A percentile compares a stretch with the other conserved stretches of the same genome.
These are phyloP conservation scores for Litocranius walleri DNA, from an alignment of 2,113 vertebrate genomes.

Conservation along the genomic window DNA sequence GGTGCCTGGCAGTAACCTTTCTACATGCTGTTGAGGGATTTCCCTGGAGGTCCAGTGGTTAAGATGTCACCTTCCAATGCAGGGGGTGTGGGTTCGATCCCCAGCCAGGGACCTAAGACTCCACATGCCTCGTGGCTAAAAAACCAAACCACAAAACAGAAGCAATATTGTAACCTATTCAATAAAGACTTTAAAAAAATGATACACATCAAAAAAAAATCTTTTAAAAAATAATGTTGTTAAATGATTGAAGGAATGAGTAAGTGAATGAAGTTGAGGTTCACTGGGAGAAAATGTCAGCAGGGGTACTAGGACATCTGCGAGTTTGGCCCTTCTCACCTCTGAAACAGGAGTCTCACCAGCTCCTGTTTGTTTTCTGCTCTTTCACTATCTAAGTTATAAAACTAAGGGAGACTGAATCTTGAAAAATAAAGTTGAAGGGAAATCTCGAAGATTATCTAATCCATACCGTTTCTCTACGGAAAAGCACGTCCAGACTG, in stretches of 20 bases:
- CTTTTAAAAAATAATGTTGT: background rate
- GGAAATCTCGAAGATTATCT: background rate
- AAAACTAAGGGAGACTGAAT: background rate
- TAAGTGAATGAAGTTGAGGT: background rate
- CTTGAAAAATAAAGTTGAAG: background rate
- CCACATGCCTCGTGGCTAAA: background rate
- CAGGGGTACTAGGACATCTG: background rate
- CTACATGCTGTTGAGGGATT: background rate
- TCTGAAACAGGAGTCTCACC: fast-evolving
- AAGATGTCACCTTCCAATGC: background rate
- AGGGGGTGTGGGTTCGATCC: background rate
- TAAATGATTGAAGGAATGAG: background rate
- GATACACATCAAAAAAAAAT: background rate
- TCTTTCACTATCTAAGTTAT: background rate
- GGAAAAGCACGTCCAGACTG: background rate
- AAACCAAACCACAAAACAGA: background rate
- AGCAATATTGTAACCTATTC: background rate
- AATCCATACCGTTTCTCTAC: background rate
- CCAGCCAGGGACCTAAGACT: background rate
- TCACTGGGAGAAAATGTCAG: background rate
- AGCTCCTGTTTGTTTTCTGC: background rate
- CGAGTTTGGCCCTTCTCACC: fast-evolving
- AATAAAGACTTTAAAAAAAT: background rate
- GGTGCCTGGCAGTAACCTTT: background rate
- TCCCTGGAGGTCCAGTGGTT: background rate